Conservation (phyloP, 2,113 vertebrate species). For the Pao palembangensis region DNA sequence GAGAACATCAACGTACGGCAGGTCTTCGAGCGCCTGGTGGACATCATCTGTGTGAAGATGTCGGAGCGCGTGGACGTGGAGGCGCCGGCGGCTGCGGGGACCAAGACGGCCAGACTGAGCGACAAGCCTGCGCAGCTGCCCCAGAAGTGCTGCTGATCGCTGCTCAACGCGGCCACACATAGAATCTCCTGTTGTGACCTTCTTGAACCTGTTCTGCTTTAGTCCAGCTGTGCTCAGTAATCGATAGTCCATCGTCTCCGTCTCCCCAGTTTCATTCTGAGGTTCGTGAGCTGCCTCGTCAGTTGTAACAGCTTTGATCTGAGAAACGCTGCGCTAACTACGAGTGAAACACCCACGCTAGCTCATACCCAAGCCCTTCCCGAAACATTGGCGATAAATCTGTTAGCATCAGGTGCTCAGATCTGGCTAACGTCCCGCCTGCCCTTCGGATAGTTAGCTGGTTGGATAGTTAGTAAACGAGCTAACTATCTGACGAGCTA, state of each 20-base stretch:
- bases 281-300: too few species aligned
- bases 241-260: background rate
- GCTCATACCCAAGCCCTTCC: too few species aligned
- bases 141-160: conserved; percentile 91
- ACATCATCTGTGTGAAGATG: conserved; percentile 98
- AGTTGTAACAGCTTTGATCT: too few species aligned
- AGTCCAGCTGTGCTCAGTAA: background rate
- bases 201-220: background rate
- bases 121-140: conserved; percentile 85
- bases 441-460: too few species aligned
- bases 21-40: conserved; percentile 94
- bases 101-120: conserved; percentile 84
- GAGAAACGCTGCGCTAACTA: too few species aligned
- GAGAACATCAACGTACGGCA: conserved; percentile 97
- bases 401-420: too few species aligned
- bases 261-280: background rate
- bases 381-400: too few species aligned
- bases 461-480: too few species aligned
- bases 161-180: background rate
- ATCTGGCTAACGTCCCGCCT: too few species aligned
- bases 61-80: conserved; percentile 90
- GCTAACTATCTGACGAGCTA: too few species aligned
- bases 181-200: background rate
- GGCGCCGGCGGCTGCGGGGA: conserved; percentile 73
- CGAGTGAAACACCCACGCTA: too few species aligned